These are phyloP conservation scores for Sarcophilus harrisii DNA, from an alignment of 2,797 vertebrate species.

Conservation along the genomic window DNA sequence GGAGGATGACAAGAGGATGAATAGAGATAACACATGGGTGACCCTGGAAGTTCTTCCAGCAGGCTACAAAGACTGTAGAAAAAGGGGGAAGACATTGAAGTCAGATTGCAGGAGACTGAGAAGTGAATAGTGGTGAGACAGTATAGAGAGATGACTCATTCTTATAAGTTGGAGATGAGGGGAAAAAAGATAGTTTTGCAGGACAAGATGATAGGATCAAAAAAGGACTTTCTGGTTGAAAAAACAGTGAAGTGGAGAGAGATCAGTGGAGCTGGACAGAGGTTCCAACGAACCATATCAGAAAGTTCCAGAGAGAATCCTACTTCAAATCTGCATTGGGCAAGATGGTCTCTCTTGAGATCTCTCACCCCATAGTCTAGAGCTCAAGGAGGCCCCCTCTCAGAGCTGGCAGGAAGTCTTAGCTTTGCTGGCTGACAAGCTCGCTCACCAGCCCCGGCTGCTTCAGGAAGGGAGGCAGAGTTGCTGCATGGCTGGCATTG, in stretches of 20 bases:
- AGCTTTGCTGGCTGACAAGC: not conserved
- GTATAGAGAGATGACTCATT: not conserved
- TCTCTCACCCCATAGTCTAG: not conserved
- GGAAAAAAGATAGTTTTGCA: not conserved
- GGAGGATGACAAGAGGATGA: not conserved
- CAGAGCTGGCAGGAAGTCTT: not conserved
- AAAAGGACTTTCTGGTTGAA: not conserved
- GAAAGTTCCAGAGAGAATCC: not conserved
- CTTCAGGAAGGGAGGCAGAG: not conserved
- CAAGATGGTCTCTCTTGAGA: not conserved
- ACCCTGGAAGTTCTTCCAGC: not conserved
- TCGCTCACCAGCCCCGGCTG: not conserved
- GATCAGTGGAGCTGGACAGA: not conserved
- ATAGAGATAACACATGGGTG: not conserved
- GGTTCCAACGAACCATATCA: not conserved
- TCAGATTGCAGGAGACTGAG: not conserved
- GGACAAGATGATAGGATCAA: not conserved
- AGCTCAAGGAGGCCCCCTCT: not conserved
- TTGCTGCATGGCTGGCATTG: not conserved
- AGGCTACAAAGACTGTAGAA: not conserved
- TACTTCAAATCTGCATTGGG: not conserved
- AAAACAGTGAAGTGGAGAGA: not conserved
- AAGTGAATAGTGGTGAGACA: not conserved
- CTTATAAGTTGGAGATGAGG: not conserved
- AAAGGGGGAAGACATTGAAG: not conserved